Base-by-base conservation (phyloP, 2,888 invertebrate genomes). In the Eueremaeus valkanovi region DNA sequence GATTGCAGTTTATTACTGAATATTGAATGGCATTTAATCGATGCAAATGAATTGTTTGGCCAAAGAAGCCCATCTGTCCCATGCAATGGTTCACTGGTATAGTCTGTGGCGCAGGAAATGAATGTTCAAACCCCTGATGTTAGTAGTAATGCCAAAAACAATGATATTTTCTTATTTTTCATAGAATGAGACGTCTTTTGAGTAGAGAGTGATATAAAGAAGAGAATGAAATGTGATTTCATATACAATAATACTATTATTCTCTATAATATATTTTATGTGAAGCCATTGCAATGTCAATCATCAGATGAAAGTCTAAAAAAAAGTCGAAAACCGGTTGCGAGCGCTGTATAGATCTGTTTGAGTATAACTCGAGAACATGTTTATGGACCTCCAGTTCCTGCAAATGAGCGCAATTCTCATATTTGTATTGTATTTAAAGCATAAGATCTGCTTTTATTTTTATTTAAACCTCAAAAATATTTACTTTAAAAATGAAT, bases 211-310 rank as follows among this genome's bases (percentile, higher is more conserved):
- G 27, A 21, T 5, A 6, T 21, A 55, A 13, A 3, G 55, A 45
- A 45, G 18, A 18, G 16, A 18, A 45, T 16, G 45, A 3, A 45
- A 45, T 45, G 45, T 11, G 16, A 45, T 11, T 45, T 45, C 18
- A 45, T 55, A 55, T 55, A 24, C 21, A 24, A 27, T 21, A 55
- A 5, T 58, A n/a, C n/a, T n/a, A n/a, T n/a, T n/a, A n/a, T n/a
- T n/a, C n/a, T n/a, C n/a, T n/a, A n/a, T n/a, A n/a, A n/a, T n/a
- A n/a, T 58, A 24, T 58, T 49, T 5, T 9, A 18, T 33, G 63
- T 33, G 29, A 33, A 63, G 63, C 16, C 63, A 63, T 63, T 63
- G 31, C 33, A 18, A 33, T 63, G 63, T 63, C 63, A 63, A 63
- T 63, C 63, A 63, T 63, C 31, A 33, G 33, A 18, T 11, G 33